These are phyloP conservation scores for Halocaridina rubra DNA, from an alignment of 2,888 invertebrate genomes.

Conservation along the genomic window DNA sequence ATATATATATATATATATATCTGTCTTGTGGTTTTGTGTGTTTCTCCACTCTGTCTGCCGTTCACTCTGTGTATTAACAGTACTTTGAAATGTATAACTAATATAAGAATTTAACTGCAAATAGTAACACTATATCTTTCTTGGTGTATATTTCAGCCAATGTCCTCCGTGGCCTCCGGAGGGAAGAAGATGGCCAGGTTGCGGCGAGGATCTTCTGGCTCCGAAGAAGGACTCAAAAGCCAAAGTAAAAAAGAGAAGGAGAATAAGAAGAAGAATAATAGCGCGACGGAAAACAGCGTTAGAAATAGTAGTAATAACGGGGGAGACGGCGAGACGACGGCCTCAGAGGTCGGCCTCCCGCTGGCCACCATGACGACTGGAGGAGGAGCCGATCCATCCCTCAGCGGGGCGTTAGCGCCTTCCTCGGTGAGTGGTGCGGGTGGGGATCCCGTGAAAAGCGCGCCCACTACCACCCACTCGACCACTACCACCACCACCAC, in stretches of 20 bases:
- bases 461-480: not conserved
- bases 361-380: not conserved
- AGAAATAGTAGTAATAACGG: slow-evolving; percentile 2
- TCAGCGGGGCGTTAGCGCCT: not conserved
- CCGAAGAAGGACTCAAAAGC: slow-evolving; percentile 15
- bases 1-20: not conserved
- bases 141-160: not conserved
- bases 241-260: slow-evolving; percentile 12
- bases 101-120: no score
- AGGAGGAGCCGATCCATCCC: not conserved
- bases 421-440: not conserved
- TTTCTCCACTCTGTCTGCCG: no score
- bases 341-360: no score
- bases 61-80: no score
- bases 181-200: slow-evolving; percentile 21
- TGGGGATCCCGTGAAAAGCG: not conserved
- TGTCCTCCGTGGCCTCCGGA: slow-evolving; percentile 5
- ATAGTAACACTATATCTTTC: no score
- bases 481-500: not conserved
- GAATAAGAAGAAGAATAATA: not conserved
- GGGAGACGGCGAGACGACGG: not conserved
- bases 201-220: not conserved
- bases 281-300: not conserved
- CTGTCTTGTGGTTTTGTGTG: not conserved
- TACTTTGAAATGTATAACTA: no score